Evolutionary conservation across 2,797 vertebrate genomes (phyloP).

Genomic region (Pseudochromis fuscus): DNA sequence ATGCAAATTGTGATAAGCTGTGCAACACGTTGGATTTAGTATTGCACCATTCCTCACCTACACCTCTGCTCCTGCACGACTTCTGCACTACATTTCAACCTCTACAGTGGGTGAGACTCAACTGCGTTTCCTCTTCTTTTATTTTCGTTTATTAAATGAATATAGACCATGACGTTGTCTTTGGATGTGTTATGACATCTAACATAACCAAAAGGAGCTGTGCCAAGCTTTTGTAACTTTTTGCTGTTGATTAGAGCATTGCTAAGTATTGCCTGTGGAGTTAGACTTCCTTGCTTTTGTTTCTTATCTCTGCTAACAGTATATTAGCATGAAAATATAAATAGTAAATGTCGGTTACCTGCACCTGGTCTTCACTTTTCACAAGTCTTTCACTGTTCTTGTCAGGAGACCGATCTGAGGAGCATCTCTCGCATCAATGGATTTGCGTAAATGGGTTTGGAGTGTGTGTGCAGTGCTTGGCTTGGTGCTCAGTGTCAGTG

Average conservation of each 20-base stretch:
- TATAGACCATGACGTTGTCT: background rate
- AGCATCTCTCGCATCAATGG: slow-evolving; percentile 81
- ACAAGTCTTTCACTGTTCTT: slow-evolving; percentile 58
- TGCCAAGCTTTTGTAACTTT: background rate
- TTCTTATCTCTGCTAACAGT: background rate
- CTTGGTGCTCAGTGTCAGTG: slow-evolving; percentile 55
- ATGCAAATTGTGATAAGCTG: slow-evolving; percentile 60
- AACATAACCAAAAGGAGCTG: too few relatives aligned
- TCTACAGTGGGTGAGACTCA: slow-evolving; percentile 61
- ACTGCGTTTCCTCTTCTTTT: slow-evolving; percentile 9
- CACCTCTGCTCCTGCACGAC: slow-evolving; percentile 30
- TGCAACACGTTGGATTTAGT: slow-evolving; percentile 43
- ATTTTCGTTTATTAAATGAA: too few relatives aligned
- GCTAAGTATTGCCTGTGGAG: background rate
- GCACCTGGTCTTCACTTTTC: slow-evolving; percentile 19
- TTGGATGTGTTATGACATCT: background rate
- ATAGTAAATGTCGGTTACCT: slow-evolving; percentile 36
- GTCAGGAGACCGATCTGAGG: slow-evolving; percentile 54
- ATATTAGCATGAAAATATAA: background rate
- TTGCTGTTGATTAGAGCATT: background rate
- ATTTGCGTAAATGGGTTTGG: slow-evolving; percentile 75
- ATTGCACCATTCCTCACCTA: slow-evolving; percentile 49
- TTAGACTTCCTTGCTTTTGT: background rate
- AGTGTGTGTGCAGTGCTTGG: slow-evolving; percentile 62
- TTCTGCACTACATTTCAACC: slow-evolving; percentile 42